Evolutionary conservation across 2,797 vertebrate species (phyloP).

Genomic region (Simalia tracyae): DNA sequence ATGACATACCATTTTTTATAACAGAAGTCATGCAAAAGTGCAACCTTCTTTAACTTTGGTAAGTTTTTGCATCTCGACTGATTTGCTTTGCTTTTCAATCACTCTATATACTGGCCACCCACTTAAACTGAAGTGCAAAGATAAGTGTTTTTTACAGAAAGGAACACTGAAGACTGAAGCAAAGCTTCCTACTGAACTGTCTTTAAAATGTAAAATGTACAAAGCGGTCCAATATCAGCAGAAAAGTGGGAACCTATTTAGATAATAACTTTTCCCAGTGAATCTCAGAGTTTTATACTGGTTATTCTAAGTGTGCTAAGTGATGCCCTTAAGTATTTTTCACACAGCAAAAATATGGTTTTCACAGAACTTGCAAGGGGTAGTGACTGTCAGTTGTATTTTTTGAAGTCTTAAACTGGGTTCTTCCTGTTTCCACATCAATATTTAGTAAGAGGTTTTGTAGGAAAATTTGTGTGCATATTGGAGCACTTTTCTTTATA

Average conservation of each 20-base stretch:
- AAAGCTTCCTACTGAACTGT: not conserved
- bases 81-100: not conserved
- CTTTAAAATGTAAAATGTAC: constrained; percentile 15
- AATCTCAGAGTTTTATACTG: not conserved
- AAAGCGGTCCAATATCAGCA: not conserved
- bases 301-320: not conserved
- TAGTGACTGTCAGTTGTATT: not conserved
- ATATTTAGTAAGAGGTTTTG: not conserved
- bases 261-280: not conserved
- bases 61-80: not conserved
- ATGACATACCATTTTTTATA: not conserved
- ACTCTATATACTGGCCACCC: not conserved
- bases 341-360: not conserved
- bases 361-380: not conserved
- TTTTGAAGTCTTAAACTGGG: not conserved
- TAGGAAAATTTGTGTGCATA: not conserved
- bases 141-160: not conserved
- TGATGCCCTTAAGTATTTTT: not conserved
- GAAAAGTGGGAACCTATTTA: not conserved
- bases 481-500: not conserved
- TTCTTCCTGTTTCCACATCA: not conserved
- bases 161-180: constrained; percentile 12
- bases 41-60: constrained; percentile 18
- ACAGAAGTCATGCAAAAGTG: not conserved
- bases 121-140: not conserved